Percentiles rank a stretch among this genome's conserved stretches.
These are phyloP conservation scores for Polylopha cassiicola DNA, from an alignment of 2,888 invertebrate species.

Conservation along the genomic window DNA sequence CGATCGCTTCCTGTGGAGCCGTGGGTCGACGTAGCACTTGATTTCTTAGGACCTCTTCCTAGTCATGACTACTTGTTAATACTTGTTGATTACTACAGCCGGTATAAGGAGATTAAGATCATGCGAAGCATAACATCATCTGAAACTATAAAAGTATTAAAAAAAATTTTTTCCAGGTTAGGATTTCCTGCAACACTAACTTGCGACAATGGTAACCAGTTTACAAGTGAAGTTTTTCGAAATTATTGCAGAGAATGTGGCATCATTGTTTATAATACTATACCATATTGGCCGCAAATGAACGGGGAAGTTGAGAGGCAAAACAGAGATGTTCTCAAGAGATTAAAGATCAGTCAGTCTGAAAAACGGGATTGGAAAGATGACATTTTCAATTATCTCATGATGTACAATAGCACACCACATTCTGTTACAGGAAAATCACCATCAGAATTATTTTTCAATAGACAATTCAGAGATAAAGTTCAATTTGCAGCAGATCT, in stretches of 20 bases:
- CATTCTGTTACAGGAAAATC: slow-evolving; percentile 7
- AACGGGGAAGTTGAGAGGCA: slow-evolving; percentile 23
- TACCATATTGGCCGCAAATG: slow-evolving; percentile 20
- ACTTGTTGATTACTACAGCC: slow-evolving; percentile 33
- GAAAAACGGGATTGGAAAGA: slow-evolving; percentile 13
- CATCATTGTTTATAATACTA: slow-evolving; percentile 9
- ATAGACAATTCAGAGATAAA: slow-evolving; percentile 7
- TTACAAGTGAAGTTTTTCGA: slow-evolving; percentile 6
- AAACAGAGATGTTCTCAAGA: slow-evolving; percentile 13
- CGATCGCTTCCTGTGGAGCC: slow-evolving; percentile 14
- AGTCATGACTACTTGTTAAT: slow-evolving; percentile 24
- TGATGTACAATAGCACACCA: slow-evolving; percentile 13
- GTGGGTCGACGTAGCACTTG: slow-evolving; percentile 24
- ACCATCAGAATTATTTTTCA: slow-evolving; percentile 7
- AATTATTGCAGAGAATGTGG: slow-evolving; percentile 3
- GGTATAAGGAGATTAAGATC: slow-evolving; percentile 29
- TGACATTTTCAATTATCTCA: slow-evolving; percentile 1
- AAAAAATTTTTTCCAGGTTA: neutral
- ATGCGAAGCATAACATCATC: slow-evolving; percentile 17
- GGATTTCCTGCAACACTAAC: slow-evolving; percentile 6
- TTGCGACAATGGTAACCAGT: slow-evolving; percentile 4
- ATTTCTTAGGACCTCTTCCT: slow-evolving; percentile 23
- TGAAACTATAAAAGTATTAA: slow-evolving; percentile 24
- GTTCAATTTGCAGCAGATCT: neutral
- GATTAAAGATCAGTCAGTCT: slow-evolving; percentile 8